A percentile compares a stretch with the other conserved stretches of the same genome.
phyloP scores from a whole-genome alignment of 2,888 invertebrate genomes.

The Caradrina kadenii region DNA sequence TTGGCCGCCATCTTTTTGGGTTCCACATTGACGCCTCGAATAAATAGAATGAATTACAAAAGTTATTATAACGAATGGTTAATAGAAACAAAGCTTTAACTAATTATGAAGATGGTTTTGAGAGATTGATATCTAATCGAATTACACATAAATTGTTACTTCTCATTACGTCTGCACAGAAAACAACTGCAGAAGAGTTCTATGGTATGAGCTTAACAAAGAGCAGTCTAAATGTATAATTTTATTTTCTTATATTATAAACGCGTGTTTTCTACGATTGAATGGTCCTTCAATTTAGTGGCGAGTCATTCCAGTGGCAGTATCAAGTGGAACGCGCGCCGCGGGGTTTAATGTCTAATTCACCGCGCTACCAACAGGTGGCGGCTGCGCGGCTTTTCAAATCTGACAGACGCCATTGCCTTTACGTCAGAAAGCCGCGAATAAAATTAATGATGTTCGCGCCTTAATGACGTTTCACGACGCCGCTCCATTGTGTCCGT shows the following conservation, averaged over 20 bases:
- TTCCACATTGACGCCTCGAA: constrained; percentile 78
- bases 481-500: constrained; percentile 90
- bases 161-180: constrained; percentile 30
- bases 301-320: constrained; percentile 88
- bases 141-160: constrained; percentile 36
- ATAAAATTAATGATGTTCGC: constrained; percentile 91
- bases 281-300: constrained; percentile 73
- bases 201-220: constrained; percentile 36
- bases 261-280: constrained; percentile 68
- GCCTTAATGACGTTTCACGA: constrained; percentile 90
- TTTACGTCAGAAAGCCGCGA: constrained; percentile 90
- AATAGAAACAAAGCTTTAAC: constrained; percentile 57
- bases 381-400: constrained; percentile 88
- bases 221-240: constrained; percentile 57
- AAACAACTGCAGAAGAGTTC: constrained; percentile 30
- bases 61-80: constrained; percentile 66
- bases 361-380: constrained; percentile 90
- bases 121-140: constrained; percentile 43
- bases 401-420: constrained; percentile 90
- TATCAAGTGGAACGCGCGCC: constrained; percentile 85
- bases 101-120: constrained; percentile 39
- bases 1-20: constrained; percentile 80
- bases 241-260: constrained; percentile 58
- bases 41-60: constrained; percentile 63
- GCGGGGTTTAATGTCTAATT: constrained; percentile 88